A percentile compares a stretch with the other conserved stretches of the same genome.
Evolutionary conservation across 2,113 vertebrate genomes (phyloP).

Genomic region (Rhinopithecus roxellana): DNA sequence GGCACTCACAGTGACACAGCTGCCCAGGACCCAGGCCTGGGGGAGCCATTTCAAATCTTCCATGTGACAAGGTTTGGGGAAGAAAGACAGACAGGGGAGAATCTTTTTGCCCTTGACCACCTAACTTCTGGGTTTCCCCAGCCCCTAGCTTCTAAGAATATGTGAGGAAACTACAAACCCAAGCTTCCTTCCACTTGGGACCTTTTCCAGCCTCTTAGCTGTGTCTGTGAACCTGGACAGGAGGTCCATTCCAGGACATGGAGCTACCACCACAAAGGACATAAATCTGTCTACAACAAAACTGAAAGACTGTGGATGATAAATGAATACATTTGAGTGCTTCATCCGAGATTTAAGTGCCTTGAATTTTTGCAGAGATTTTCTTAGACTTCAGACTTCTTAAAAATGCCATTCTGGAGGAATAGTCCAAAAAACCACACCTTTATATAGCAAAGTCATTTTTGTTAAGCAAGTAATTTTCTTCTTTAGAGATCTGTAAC

Average conservation of each 20-base stretch:
- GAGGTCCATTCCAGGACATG: background rate
- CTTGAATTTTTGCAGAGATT: too few relatives aligned
- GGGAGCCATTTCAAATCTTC: background rate
- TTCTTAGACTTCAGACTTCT: background rate
- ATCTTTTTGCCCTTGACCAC: background rate
- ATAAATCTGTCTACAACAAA: accelerated
- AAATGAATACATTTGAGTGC: background rate
- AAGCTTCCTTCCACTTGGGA: background rate
- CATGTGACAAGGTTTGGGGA: background rate
- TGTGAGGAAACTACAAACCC: accelerated
- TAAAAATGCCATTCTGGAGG: background rate
- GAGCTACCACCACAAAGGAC: background rate
- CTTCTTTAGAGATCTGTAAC: background rate
- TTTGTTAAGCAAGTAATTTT: background rate
- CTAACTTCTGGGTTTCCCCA: background rate
- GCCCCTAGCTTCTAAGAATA: background rate
- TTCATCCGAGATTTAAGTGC: background rate
- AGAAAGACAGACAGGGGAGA: background rate
- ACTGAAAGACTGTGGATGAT: accelerated
- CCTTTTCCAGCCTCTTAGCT: background rate
- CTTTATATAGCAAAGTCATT: background rate
- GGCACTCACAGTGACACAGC: accelerated
- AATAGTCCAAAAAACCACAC: background rate
- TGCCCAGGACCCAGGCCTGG: accelerated
- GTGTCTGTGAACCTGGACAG: background rate